A percentile compares a stretch with the other conserved stretches of the same genome.
These are phyloP conservation scores for Phataginus tetradactyla DNA, from an alignment of 2,797 vertebrate genomes.

Conservation along the genomic window DNA sequence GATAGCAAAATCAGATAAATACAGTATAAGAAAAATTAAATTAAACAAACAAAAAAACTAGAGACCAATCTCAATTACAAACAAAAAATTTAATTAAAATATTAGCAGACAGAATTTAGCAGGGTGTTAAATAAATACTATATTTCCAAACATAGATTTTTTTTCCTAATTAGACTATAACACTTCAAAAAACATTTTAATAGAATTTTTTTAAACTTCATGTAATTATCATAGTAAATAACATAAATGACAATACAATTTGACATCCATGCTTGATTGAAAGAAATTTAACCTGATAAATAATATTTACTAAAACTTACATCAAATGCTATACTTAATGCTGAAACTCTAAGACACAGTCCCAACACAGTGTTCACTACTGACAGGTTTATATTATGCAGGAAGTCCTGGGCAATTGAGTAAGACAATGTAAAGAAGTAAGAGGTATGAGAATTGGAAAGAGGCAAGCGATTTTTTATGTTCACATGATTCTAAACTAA, in stretches of 20 bases:
- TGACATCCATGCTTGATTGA: background rate
- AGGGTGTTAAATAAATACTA: background rate
- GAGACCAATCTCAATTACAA: background rate
- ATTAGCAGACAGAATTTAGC: background rate
- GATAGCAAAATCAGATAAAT: background rate
- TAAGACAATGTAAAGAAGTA: background rate
- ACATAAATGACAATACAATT: background rate
- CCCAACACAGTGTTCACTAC: background rate
- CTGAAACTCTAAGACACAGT: background rate
- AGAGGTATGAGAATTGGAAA: background rate
- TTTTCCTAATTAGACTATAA: slow-evolving; percentile 11
- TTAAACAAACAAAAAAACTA: background rate
- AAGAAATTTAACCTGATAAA: background rate
- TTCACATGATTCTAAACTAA: background rate
- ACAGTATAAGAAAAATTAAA: background rate
- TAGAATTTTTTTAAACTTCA: background rate
- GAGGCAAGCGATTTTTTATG: background rate
- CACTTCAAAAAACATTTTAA: background rate
- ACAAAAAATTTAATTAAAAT: background rate
- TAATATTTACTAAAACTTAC: background rate
- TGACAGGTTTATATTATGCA: background rate
- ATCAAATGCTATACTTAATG: background rate
- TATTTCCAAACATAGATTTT: background rate
- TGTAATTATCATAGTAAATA: background rate
- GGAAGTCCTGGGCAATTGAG: background rate